Conservation (phyloP, 2,797 vertebrate species). For the Sebastes dallii region DNA sequence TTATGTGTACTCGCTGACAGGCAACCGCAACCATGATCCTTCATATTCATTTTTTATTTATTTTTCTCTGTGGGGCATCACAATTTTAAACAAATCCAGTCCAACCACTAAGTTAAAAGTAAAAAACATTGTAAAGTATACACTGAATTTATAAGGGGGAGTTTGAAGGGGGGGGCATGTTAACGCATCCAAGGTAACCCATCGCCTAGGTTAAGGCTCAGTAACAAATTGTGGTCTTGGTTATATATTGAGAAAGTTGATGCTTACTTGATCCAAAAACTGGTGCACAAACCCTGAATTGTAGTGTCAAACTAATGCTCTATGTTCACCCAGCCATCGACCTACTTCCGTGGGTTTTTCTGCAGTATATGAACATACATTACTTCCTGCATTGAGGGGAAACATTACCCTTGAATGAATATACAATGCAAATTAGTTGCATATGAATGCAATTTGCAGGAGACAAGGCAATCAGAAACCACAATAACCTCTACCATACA, state of each 20-base stretch:
- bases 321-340: not conserved
- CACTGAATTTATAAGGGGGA: no score
- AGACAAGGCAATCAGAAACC: not conserved
- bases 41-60: not conserved
- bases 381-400: not conserved
- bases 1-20: not conserved
- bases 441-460: not conserved
- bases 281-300: not conserved
- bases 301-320: not conserved
- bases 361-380: not conserved
- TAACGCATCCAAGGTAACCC: not conserved
- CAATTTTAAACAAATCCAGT: not conserved
- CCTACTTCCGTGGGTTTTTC: not conserved
- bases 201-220: not conserved
- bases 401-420: not conserved
- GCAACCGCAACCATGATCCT: not conserved
- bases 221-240: not conserved
- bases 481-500: not conserved
- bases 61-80: not conserved
- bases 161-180: no score
- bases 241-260: not conserved
- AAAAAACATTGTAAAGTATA: not conserved
- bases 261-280: not conserved
- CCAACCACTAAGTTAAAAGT: not conserved
- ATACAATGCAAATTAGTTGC: not conserved